Conservation (phyloP, 2,888 invertebrate genomes). For the Frankliniella intonsa region DNA sequence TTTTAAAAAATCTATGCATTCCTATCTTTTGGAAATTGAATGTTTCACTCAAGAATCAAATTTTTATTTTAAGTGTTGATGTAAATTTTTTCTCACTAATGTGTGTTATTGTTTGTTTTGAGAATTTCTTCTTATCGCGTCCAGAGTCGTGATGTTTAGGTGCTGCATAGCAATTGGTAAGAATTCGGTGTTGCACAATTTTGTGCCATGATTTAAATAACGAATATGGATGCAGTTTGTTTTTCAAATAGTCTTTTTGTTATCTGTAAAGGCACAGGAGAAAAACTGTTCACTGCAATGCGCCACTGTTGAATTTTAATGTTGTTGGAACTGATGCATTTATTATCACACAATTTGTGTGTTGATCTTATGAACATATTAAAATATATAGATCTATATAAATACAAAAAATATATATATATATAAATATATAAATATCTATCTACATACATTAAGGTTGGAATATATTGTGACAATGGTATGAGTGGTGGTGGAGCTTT, state of each 20-base stretch:
- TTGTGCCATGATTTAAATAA: neutral
- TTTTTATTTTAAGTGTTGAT: neutral
- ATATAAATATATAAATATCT: conserved; percentile 10
- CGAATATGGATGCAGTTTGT: neutral
- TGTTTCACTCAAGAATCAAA: neutral
- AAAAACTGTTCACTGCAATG: neutral
- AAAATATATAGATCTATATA: neutral
- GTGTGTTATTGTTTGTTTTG: neutral
- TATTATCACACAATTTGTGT: neutral
- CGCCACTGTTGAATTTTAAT: conserved; percentile 19
- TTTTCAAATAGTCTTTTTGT: neutral
- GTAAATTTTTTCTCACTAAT: neutral
- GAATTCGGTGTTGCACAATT: neutral
- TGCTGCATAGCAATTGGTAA: conserved; percentile 1
- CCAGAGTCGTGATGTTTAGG: conserved; percentile 18
- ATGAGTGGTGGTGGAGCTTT: conserved; percentile 2
- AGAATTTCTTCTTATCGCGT: conserved; percentile 17
- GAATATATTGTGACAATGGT: neutral
- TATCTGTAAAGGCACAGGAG: conserved; percentile 1
- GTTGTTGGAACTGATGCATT: conserved; percentile 25
- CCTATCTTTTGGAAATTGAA: neutral
- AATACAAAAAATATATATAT: neutral
- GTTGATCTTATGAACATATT: neutral
- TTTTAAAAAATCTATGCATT: neutral
- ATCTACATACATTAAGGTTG: neutral